Evolutionary conservation across 2,888 invertebrate genomes (phyloP), one percentile per base, ranked within the genome.

Genomic region (Euzophera pinguis): DNA sequence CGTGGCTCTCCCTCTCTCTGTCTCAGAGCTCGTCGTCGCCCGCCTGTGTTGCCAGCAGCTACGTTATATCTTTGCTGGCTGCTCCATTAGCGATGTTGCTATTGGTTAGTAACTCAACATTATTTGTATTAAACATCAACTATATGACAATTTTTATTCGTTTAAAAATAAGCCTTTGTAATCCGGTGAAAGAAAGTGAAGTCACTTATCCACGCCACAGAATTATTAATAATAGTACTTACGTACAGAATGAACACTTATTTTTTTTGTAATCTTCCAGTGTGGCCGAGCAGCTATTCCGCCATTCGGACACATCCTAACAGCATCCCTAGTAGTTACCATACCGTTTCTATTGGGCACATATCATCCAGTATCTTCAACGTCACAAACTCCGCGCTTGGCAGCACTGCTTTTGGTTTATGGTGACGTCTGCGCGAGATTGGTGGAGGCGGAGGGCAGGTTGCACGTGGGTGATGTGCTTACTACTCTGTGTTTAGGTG

Each of bases 1-100:
- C 71, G 8, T 87, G 87, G 87, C 64, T 86, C 57, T 75, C 87
- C 17, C 70, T 86, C 57, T 66, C 79, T 29, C 61, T 81, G 58
- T 59, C 72, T 13, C 61, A 57, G 39, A 67, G 68, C 51, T 59
- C 62, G 9, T 52, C 62, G 42, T 51, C 51, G 10, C 61, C 60
- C 6, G 62, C 68, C 17, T 49, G 62, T 9, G 63, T 71, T 1
- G 73, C 76, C 14, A 63, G 65, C 47, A 70, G 63, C 54, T 73
- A 72, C 49, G 55, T 65, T 1, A 60, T 65, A 0, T 72, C 81
- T 13, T 61, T 81, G 42, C 17, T 79, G 5, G 67, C 72, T n/a
- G 68, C 74, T 43, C 83, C 84, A 1, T 56, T 78, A 3, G 63
- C 71, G 1, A 66, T 75, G 57, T 55, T 75, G 16, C 53, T 81